These are phyloP conservation scores for Brachyrhaphis roseni DNA, from an alignment of 2,797 vertebrate species.

Conservation along the genomic window DNA sequence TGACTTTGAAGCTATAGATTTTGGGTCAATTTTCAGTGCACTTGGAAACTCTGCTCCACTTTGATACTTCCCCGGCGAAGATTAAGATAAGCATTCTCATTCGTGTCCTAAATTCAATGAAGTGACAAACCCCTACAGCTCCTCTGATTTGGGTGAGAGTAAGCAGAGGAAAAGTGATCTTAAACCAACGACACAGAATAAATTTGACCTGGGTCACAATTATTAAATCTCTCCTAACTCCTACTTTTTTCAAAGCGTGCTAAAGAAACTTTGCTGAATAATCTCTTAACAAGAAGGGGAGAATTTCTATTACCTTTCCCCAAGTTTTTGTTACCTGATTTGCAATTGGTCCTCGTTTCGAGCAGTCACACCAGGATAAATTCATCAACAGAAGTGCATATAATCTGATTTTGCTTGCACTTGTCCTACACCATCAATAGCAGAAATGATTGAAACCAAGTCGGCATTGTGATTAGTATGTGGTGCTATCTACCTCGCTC, in stretches of 20 bases:
- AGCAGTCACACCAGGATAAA: conserved; percentile 25
- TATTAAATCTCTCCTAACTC: conserved; percentile 47
- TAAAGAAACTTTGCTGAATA: conserved; percentile 25
- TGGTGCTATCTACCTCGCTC: conserved; percentile 5
- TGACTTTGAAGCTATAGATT: conserved; percentile 71
- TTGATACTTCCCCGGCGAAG: conserved; percentile 66
- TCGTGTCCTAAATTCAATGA: conserved; percentile 68
- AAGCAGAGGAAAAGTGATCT: conserved; percentile 43
- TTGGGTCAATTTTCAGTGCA: conserved; percentile 68
- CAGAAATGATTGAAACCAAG: conserved; percentile 30
- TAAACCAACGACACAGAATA: conserved; percentile 39
- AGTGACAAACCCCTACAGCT: conserved; percentile 54
- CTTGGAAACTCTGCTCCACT: conserved; percentile 57
- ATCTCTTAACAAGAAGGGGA: conserved; percentile 27
- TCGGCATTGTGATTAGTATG: conserved; percentile 26
- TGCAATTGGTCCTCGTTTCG: conserved; percentile 29
- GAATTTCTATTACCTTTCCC: conserved; percentile 48
- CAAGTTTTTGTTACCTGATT: conserved; percentile 19
- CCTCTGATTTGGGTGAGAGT: conserved; percentile 46
- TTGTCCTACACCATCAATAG: conserved; percentile 35
- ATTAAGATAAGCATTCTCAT: conserved; percentile 74
- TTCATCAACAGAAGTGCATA: conserved; percentile 36
- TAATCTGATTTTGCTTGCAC: conserved; percentile 42
- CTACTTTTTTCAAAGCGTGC: conserved; percentile 31
- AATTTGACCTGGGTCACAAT: conserved; percentile 55